Percentiles rank a stretch among this genome's conserved stretches.
Conservation (phyloP, 2,888 invertebrate genomes). For the Amphipyra tragopoginis region DNA sequence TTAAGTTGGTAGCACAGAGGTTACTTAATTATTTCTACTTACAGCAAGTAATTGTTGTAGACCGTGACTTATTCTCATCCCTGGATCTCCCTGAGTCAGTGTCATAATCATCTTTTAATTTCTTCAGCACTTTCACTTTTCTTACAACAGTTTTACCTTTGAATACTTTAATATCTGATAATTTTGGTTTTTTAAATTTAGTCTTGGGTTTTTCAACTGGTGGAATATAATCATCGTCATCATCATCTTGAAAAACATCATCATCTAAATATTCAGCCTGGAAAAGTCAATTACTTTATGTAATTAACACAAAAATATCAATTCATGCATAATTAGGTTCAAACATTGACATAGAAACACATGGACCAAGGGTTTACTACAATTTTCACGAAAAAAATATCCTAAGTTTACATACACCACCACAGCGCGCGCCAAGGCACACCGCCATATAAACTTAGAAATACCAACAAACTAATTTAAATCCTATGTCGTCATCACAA, state of each 20-base stretch:
- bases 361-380: no score
- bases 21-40: slow-evolving; percentile 61
- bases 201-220: slow-evolving; percentile 74
- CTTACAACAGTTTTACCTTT: slow-evolving; percentile 80
- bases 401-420: no score
- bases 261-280: slow-evolving; percentile 82
- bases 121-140: slow-evolving; percentile 80
- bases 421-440: no score
- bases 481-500: no score
- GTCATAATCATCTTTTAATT: slow-evolving; percentile 71
- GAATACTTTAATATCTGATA: slow-evolving; percentile 82
- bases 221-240: slow-evolving; percentile 83
- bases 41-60: slow-evolving; percentile 87
- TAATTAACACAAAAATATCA: no score
- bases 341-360: no score
- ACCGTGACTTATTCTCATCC: slow-evolving; percentile 69
- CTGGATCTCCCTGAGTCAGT: slow-evolving; percentile 47
- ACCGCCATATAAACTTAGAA: no score
- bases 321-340: no score
- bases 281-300: slow-evolving; percentile 9
- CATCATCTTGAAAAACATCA: slow-evolving; percentile 83
- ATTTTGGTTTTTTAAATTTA: slow-evolving; percentile 83
- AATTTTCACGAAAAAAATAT: no score
- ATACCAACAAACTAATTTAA: no score
- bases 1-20: no score